Evolutionary conservation across 2,113 vertebrate genomes (phyloP).

Genomic region (Chiloscyllium plagiosum): DNA sequence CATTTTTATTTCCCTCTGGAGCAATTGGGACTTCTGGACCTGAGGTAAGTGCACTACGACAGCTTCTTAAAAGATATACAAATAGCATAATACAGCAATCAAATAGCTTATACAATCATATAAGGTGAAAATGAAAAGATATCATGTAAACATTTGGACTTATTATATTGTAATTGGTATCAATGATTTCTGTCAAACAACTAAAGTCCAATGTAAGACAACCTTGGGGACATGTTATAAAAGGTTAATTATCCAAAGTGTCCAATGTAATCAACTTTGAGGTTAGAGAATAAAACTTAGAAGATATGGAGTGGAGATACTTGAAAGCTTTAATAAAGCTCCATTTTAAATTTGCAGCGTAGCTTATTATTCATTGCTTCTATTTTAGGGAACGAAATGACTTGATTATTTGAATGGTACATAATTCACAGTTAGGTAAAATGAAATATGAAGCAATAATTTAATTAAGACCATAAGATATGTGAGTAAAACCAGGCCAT

Average conservation of each 20-base stretch:
- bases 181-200: background rate
- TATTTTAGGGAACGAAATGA: background rate
- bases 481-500: too few relatives aligned
- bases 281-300: background rate
- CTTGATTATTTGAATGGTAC: background rate
- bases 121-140: background rate
- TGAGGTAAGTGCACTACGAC: background rate
- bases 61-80: background rate
- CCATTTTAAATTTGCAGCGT: background rate
- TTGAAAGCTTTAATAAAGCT: background rate
- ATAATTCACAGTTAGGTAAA: background rate
- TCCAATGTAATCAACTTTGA: background rate
- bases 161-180: background rate
- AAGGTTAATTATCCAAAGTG: background rate
- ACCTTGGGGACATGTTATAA: background rate
- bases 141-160: background rate
- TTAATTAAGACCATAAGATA: too few relatives aligned
- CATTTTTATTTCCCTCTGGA: too few relatives aligned
- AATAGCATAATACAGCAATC: background rate
- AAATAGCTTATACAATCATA: background rate
- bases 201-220: background rate
- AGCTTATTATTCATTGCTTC: background rate
- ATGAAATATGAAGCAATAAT: background rate
- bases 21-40: too few relatives aligned
- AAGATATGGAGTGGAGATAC: background rate